These are phyloP conservation scores for Sander lucioperca DNA, from an alignment of 2,113 vertebrate genomes.

Conservation along the genomic window DNA sequence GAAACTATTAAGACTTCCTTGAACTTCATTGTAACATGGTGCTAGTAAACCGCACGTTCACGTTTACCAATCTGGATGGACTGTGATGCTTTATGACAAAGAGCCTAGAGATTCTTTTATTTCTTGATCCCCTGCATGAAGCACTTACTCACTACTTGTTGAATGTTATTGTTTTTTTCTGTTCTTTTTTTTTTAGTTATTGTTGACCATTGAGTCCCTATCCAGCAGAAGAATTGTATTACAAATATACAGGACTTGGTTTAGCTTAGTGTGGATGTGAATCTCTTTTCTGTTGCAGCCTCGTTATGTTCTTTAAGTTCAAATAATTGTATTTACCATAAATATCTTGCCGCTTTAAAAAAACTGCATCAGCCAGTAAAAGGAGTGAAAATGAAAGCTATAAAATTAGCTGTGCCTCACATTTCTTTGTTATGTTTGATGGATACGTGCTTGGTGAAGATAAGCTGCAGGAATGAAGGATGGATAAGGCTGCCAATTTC, in stretches of 20 bases:
- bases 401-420: constrained; percentile 6
- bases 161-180: neutral
- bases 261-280: neutral
- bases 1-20: neutral
- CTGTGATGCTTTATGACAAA: neutral
- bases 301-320: neutral
- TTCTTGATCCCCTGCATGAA: neutral
- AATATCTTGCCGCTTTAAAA: constrained; percentile 11
- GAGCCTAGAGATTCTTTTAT: neutral
- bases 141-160: neutral
- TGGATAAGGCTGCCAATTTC: constrained; percentile 15
- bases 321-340: neutral
- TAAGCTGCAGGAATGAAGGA: constrained; percentile 34
- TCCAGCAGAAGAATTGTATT: neutral
- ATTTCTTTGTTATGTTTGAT: constrained; percentile 6
- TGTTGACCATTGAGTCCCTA: neutral
- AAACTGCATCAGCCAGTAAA: neutral
- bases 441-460: constrained; percentile 20
- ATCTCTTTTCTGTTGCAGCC: neutral
- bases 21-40: neutral
- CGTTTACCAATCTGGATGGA: too few relatives aligned
- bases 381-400: constrained; percentile 12
- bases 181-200: neutral
- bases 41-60: neutral
- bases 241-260: neutral